Evolutionary conservation across 2,113 vertebrate genomes (phyloP).

Genomic region (Grus americana): DNA sequence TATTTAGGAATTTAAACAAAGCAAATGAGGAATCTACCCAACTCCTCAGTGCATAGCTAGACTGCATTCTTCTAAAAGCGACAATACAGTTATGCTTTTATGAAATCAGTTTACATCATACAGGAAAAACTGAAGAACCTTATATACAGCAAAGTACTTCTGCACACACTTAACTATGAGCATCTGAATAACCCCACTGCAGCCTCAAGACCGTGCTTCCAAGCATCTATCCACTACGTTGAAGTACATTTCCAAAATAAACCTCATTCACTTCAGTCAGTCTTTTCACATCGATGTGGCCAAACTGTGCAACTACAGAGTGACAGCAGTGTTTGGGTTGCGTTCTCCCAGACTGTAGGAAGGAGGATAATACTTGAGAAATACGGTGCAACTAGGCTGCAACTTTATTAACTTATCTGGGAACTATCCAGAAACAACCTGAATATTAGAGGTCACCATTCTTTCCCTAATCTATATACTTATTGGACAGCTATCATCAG

Average conservation of each 20-base stretch:
- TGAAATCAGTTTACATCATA: background rate
- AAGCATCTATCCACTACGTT: background rate
- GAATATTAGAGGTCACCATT: background rate
- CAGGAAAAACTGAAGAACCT: background rate
- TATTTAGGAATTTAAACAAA: background rate
- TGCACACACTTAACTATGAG: background rate
- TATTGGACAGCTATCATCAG: background rate
- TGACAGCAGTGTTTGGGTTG: background rate
- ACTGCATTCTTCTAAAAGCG: background rate
- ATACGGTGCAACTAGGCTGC: background rate
- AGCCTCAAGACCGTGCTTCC: background rate
- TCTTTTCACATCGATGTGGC: background rate
- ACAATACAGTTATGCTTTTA: background rate
- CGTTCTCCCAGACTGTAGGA: background rate
- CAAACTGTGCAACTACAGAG: background rate
- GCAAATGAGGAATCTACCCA: background rate
- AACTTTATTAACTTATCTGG: background rate
- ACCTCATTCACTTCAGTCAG: background rate
- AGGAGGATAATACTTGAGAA: background rate
- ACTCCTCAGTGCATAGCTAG: background rate
- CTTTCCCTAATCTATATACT: background rate
- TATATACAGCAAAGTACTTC: background rate
- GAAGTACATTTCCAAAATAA: background rate
- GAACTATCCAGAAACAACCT: background rate
- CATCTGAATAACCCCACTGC: background rate